Base-by-base conservation (phyloP, 2,797 vertebrate genomes). In the Silurus aristotelis region DNA sequence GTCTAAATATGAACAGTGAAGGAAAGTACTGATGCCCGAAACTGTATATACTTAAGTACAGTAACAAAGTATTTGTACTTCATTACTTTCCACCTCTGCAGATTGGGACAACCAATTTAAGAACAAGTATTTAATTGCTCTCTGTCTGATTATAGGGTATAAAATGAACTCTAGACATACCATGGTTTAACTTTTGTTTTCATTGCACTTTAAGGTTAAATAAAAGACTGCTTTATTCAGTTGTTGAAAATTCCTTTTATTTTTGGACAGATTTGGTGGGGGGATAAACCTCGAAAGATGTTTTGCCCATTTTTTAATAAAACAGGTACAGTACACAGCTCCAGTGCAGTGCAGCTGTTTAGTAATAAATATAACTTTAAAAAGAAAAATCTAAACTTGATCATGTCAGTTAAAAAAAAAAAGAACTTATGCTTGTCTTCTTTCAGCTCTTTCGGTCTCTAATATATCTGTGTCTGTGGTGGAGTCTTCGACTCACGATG, bases 231-330 rank as follows among this genome's bases (percentile, higher is more conserved):
- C 9, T 14, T 77, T 4, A 77, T 38, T 77, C 27, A n/a, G 19
- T 38, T 78, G 10, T 61, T 61, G 1, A 60, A 58, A 38, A 14
- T 46, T 1, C 13, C 7, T 38, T 61, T 13, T 75, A 15, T 27
- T 27, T 68, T 73, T 38, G 19, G 0, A 61, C 86, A 95, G 95
- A 89, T 91, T n/a, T 92, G 93, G 93, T 92, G 90, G 89, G 72
- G 25, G n/a, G 22, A 88, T 38, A 10, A 5, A 0, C 43, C 89
- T 20, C 88, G 88, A 60, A 87, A 66, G 43, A 10, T 86, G 61
- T 88, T 67, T 68, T 95, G 94, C 86, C 95, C 94, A 12, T 90
- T 91, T 87, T 6, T 68, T 15, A 88, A 90, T 10, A 27, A 77
- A 10, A 85, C 87, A 79, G 91, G 91, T 91, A 84, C n/a, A 68